Evolutionary conservation across 2,113 vertebrate genomes (phyloP).

Genomic region (Caloenas nicobarica): DNA sequence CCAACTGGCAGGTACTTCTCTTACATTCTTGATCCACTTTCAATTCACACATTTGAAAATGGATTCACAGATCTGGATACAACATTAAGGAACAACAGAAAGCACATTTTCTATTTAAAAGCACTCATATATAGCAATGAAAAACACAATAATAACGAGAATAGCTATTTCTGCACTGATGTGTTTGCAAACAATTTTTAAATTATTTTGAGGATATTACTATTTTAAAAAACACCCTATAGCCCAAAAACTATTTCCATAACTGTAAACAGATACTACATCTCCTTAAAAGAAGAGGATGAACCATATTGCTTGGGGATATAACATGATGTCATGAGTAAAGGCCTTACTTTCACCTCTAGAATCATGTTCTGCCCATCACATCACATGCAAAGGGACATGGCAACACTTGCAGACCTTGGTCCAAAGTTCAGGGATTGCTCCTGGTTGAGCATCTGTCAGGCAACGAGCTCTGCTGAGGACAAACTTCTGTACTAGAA

Average conservation of each 20-base stretch:
- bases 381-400: not conserved
- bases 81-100: not conserved
- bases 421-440: not conserved
- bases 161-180: not conserved
- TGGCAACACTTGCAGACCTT: not conserved
- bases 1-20: not conserved
- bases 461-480: not conserved
- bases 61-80: not conserved
- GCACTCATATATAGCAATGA: accelerated
- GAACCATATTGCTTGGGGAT: not conserved
- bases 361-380: not conserved
- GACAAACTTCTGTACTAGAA: not conserved
- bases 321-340: not conserved
- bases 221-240: not conserved
- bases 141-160: not conserved
- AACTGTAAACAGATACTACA: not conserved
- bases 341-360: not conserved
- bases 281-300: not conserved
- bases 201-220: not conserved
- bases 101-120: not conserved
- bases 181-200: not conserved
- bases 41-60: not conserved
- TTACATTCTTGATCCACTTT: not conserved
- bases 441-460: not conserved
- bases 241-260: not conserved